phyloP scores from a whole-genome alignment of 2,888 invertebrate species.

The Choreutis nemorana region DNA sequence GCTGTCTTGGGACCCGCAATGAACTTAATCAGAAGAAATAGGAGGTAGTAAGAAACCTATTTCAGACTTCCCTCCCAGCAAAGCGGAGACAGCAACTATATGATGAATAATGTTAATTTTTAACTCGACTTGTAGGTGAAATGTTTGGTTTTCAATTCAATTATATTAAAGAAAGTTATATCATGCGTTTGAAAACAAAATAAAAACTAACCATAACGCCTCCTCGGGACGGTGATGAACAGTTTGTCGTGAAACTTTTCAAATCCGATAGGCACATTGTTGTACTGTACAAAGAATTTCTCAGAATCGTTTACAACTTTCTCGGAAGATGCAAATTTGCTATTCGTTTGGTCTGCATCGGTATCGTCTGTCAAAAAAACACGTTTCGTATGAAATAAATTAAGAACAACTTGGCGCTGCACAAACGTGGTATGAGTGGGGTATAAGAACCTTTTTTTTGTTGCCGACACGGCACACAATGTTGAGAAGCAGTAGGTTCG shows the following conservation, averaged over 20 bases:
- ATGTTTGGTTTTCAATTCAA: no score
- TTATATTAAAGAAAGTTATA: no score
- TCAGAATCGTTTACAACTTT: conserved; percentile 22
- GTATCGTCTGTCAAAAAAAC: conserved; percentile 19
- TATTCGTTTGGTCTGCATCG: conserved; percentile 17
- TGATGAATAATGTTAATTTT: no score
- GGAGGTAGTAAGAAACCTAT: no score
- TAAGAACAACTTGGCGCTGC: neutral
- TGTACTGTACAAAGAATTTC: conserved; percentile 48
- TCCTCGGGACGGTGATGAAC: conserved; percentile 77
- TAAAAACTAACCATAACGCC: conserved; percentile 55
- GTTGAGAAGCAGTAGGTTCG: no score
- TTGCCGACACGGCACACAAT: neutral
- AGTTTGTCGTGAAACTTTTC: conserved; percentile 68
- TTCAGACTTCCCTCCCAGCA: no score
- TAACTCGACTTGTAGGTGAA: no score
- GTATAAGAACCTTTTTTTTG: no score
- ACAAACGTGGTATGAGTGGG: neutral
- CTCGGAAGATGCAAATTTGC: conserved; percentile 15
- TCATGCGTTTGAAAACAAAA: no score
- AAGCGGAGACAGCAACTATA: no score
- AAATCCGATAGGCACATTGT: conserved; percentile 73
- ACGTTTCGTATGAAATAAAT: neutral
- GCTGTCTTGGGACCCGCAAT: no score
- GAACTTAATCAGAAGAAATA: no score